phyloP scores from a whole-genome alignment of 2,888 invertebrate genomes.

The Drosophila lacicola region DNA sequence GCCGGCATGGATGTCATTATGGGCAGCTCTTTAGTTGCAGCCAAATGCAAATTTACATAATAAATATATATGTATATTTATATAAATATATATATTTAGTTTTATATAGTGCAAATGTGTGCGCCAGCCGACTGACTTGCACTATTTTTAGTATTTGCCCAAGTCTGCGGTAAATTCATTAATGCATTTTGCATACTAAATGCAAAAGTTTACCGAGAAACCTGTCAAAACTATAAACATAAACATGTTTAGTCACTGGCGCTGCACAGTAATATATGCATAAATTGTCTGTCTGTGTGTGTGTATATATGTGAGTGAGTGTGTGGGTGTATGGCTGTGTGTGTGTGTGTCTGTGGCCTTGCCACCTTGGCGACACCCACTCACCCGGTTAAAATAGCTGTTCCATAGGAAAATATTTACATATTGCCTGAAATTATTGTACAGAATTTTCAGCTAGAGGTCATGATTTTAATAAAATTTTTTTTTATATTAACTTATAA shows the following conservation, averaged over 20 bases:
- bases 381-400: conserved; percentile 43
- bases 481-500: conserved; percentile 2
- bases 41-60: conserved; percentile 74
- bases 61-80: conserved; percentile 39
- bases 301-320: conserved; percentile 8
- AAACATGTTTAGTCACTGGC: conserved; percentile 58
- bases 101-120: conserved; percentile 19
- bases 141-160: conserved; percentile 73
- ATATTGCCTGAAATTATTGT: conserved; percentile 28
- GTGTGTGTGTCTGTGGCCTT: conserved; percentile 60
- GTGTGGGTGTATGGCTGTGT: conserved; percentile 14
- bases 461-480: conserved; percentile 7
- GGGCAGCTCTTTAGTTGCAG: conserved; percentile 67
- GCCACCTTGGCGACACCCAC: conserved; percentile 73
- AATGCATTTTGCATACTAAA: conserved; percentile 57
- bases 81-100: conserved; percentile 16
- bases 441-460: conserved; percentile 13
- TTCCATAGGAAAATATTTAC: conserved; percentile 28
- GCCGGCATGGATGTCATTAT: conserved; percentile 68
- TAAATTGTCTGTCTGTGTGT: not conserved
- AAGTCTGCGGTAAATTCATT: conserved; percentile 57
- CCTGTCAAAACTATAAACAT: conserved; percentile 59
- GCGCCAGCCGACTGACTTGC: conserved; percentile 70
- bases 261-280: conserved; percentile 61
- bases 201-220: conserved; percentile 40